Conservation (phyloP, 2,797 vertebrate genomes). For the Coracias cyanogaster region DNA sequence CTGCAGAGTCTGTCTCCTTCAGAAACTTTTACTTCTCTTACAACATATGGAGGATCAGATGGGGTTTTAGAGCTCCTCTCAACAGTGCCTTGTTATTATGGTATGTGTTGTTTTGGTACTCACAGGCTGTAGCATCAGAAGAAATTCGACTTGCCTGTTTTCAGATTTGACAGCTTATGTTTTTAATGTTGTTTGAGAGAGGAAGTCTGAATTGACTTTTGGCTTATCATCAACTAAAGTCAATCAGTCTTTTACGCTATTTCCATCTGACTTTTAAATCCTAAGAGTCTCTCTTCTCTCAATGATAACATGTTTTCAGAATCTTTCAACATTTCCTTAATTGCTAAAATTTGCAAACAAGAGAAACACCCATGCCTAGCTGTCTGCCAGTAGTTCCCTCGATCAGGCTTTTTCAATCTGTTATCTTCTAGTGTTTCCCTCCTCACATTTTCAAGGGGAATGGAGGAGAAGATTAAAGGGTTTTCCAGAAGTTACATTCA, state of each 20-base stretch:
- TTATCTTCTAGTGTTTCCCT: constrained; percentile 5
- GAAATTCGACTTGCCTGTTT: background rate
- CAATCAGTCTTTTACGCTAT: background rate
- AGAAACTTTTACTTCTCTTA: background rate
- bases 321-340: constrained; percentile 65
- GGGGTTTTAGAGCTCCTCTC: constrained; percentile 23
- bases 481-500: constrained; percentile 32
- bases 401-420: background rate
- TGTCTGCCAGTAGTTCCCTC: background rate
- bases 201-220: background rate
- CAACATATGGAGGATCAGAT: constrained; percentile 23
- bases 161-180: constrained; percentile 6
- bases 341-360: constrained; percentile 53
- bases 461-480: background rate
- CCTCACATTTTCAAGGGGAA: constrained; percentile 34
- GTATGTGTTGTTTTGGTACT: constrained; percentile 9
- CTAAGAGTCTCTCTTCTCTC: constrained; percentile 4
- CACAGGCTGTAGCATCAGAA: background rate
- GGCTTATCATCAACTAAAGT: background rate
- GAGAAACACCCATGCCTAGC: background rate
- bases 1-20: background rate
- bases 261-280: background rate
- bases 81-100: background rate
- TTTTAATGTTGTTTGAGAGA: background rate
- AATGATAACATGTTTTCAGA: constrained; percentile 50